These are phyloP conservation scores for Polylopha cassiicola DNA, from an alignment of 2,888 invertebrate species.

Conservation along the genomic window DNA sequence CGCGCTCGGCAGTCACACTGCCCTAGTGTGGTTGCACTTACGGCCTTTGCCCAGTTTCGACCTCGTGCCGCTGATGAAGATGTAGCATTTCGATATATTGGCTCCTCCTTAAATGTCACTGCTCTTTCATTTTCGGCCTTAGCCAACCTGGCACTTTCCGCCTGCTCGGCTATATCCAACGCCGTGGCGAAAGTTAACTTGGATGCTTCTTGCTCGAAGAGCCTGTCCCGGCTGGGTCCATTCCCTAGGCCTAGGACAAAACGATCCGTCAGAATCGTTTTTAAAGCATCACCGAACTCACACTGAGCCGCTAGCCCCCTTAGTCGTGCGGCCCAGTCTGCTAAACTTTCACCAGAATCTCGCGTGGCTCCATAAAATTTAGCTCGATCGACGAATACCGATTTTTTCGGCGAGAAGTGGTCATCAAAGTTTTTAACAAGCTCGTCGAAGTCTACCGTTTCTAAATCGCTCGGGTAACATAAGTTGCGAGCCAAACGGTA, in stretches of 20 bases:
- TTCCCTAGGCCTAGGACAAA: constrained; percentile 3
- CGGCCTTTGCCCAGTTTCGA: too few relatives aligned
- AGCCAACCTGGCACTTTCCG: constrained; percentile 1
- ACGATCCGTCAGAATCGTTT: neutral
- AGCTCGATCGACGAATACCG: constrained; percentile 1
- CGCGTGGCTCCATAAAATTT: constrained; percentile 9
- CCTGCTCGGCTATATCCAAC: constrained; percentile 8
- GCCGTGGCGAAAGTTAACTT: constrained; percentile 5
- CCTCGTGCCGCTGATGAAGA: too few relatives aligned
- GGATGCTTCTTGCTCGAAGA: constrained; percentile 1
- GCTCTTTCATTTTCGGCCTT: neutral
- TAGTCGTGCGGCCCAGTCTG: constrained; percentile 14
- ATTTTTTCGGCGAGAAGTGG: constrained; percentile 6
- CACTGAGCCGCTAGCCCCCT: constrained; percentile 13
- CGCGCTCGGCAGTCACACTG: too few relatives aligned
- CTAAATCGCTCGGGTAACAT: constrained; percentile 1
- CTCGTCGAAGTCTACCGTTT: neutral
- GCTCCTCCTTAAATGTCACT: constrained; percentile 1
- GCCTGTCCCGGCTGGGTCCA: constrained; percentile 1
- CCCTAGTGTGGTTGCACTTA: too few relatives aligned
- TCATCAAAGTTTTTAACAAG: neutral
- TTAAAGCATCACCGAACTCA: constrained; percentile 7
- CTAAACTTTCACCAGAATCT: neutral
- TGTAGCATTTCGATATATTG: too few relatives aligned
- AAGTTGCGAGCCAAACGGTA: constrained; percentile 7